Evolutionary conservation across 2,113 vertebrate species (phyloP), one percentile per base, ranked within the genome.

Genomic region (Micronycteris hirsuta): DNA sequence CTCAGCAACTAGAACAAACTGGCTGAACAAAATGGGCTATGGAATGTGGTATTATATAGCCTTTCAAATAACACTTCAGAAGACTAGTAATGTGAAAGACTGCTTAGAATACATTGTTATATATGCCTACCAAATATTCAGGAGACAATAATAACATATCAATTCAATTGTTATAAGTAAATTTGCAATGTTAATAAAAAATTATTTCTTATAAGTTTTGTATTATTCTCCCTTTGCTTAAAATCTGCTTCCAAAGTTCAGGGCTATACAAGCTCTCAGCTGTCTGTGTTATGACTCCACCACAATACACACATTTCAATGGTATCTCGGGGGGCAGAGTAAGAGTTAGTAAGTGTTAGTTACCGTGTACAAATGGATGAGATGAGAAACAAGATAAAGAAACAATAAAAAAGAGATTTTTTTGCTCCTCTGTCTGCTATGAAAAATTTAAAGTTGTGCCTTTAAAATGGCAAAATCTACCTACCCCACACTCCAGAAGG

Each of bases 401-500:
- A 43, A 86, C 31, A 90, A 95, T 56, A 4, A 78, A 90, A 52
- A 91, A 65, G 14, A 63, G 41, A 67, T 19, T 80, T 86, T 58
- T 86, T 81, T 96, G 63, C 14, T 89, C 58, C 52, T 92, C 6
- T 85, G 8, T 26, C 17, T 61, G 58, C 15, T 38, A 94, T 67
- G 71, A 89, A 95, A 83, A 67, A 71, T 80, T 63, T 65, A 56
- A 97, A 95, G 43, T 36, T 86, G 33, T 91, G 80, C 28, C 73
- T 86, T 94, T 94, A 95, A 96, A 91, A 92, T 52, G 16, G 65
- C 58, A 86, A 97, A 94, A 81, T 97, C 93, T 89, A 98, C 99
- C 90, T 99, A 99, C 99, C 99, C 99, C 99, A 99, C 94, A 99
- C 99, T 99, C 99, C 99, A 98, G 99, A 99, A 97, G 99, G 99